Conservation (phyloP, 1,140 invertebrate species). For the Tetranychus urticae region DNA sequence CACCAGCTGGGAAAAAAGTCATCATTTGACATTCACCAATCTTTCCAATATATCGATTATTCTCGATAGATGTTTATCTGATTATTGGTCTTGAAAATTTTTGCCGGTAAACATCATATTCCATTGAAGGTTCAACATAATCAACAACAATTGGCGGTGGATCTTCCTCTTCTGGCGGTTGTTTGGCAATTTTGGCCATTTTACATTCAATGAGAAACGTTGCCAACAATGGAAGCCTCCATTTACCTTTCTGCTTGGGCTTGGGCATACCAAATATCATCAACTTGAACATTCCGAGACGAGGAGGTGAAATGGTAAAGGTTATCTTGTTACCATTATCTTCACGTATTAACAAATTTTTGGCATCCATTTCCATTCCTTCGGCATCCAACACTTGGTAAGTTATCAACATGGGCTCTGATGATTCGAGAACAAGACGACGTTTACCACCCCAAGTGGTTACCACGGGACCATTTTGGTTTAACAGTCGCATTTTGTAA, state of each 20-base stretch:
- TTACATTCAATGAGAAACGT: slow-evolving; percentile 20
- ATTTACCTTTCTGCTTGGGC: slow-evolving; percentile 19
- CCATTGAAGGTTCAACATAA: neutral
- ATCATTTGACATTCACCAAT: too few relatives aligned
- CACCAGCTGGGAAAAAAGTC: too few relatives aligned
- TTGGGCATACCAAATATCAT: slow-evolving; percentile 19
- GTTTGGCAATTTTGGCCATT: slow-evolving; percentile 15
- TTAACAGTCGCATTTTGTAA: slow-evolving; percentile 17
- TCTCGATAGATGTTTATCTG: too few relatives aligned
- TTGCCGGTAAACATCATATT: too few relatives aligned
- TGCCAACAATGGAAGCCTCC: slow-evolving; percentile 18
- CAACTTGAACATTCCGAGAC: slow-evolving; percentile 19
- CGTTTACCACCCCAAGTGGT: slow-evolving; percentile 18
- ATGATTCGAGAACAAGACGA: slow-evolving; percentile 15
- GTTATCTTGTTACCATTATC: slow-evolving; percentile 16
- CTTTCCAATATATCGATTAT: too few relatives aligned
- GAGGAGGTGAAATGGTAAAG: slow-evolving; percentile 17
- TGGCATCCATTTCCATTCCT: slow-evolving; percentile 15
- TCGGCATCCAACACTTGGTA: slow-evolving; percentile 16
- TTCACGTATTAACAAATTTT: slow-evolving; percentile 15
- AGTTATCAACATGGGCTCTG: slow-evolving; percentile 16
- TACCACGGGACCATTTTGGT: slow-evolving; percentile 17
- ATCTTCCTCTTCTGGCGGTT: slow-evolving; percentile 11
- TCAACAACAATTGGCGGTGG: neutral
- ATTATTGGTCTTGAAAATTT: too few relatives aligned